Percentiles rank a stretch among this genome's conserved stretches.
Evolutionary conservation across 1,140 invertebrate species (phyloP).

Genomic region (Drosophila grimshawi): DNA sequence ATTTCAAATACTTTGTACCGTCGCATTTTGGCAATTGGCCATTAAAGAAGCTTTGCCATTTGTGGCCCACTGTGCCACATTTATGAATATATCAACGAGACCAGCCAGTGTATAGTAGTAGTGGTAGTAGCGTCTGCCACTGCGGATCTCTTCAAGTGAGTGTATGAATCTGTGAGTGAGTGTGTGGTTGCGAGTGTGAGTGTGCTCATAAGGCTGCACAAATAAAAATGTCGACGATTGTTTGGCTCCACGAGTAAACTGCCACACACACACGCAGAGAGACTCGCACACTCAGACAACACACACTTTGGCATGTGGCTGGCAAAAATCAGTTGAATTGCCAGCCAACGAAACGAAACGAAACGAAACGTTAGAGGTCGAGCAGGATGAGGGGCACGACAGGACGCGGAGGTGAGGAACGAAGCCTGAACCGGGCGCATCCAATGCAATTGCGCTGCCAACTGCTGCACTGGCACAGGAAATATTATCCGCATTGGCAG

Average conservation of each 20-base stretch:
- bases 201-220: constrained; percentile 72
- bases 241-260: constrained; percentile 26
- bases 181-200: constrained; percentile 15
- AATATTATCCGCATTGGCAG: constrained; percentile 81
- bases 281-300: constrained; percentile 7
- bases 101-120: constrained; percentile 37
- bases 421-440: constrained; percentile 28
- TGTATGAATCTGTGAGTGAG: constrained; percentile 22
- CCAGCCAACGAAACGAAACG: constrained; percentile 16
- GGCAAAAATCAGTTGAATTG: constrained; percentile 45
- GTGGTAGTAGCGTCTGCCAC: constrained; percentile 27
- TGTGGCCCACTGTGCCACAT: constrained; percentile 78
- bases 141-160: constrained; percentile 44
- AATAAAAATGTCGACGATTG: constrained; percentile 80
- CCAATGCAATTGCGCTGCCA: constrained; percentile 68
- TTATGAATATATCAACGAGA: constrained; percentile 79
- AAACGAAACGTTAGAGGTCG: background rate
- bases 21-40: constrained; percentile 71
- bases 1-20: background rate
- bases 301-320: constrained; percentile 35
- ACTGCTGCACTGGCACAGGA: constrained; percentile 80
- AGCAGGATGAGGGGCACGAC: constrained; percentile 4
- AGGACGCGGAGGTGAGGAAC: background rate
- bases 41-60: constrained; percentile 73
- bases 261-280: constrained; percentile 12